Base-by-base conservation (phyloP, 2,888 invertebrate species). In the Apamea sordens region DNA sequence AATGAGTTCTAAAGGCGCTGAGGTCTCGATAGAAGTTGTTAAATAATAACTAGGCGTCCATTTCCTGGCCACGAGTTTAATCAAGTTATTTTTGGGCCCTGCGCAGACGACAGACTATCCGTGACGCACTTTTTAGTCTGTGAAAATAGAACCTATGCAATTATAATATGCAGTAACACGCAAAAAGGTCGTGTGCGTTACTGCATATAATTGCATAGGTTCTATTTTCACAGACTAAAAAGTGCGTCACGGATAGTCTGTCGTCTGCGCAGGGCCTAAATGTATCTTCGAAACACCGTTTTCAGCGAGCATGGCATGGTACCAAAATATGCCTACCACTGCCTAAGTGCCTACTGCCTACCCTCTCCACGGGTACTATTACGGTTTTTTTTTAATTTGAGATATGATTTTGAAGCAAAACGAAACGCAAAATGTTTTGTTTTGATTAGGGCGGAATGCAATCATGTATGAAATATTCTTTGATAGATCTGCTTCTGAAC, bases 391-490 rank as follows among this genome's bases (percentile, higher is more conserved):
- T 44, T 53, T 41, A 28, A 10, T 72, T 8, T 13, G 6, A 28
- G 6, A 28, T 28, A 32, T 69, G 21, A 28, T 47, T 47, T 70
- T 18, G 18, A 53, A 70, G 21, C 1, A 47, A 59, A 76, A n/a
- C 47, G 15, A 76, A 76, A 76, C 76, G 76, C 36, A 36, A 61
- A n/a, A n/a, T 21, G 0, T 47, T 75, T 15, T 5, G 28, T 59
- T 2, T n/a, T n/a, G 13, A 47, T 47, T 47, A 36, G 1, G n/a
- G n/a, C 7, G 18, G 7, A 73, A 59, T 18, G 15, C 3, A 56
- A 71, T n/a, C n/a, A n/a, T 15, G 1, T n/a, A 15, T n/a, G 24
- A 53, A 24, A 41, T 41, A 73, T 73, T 21, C 0, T 21, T 8
- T 15, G n/a, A 11, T 24, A 7, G 2, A 6, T 74, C n/a, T n/a